Evolutionary conservation across 2,888 invertebrate species (phyloP).

Genomic region (Lagria hirta): DNA sequence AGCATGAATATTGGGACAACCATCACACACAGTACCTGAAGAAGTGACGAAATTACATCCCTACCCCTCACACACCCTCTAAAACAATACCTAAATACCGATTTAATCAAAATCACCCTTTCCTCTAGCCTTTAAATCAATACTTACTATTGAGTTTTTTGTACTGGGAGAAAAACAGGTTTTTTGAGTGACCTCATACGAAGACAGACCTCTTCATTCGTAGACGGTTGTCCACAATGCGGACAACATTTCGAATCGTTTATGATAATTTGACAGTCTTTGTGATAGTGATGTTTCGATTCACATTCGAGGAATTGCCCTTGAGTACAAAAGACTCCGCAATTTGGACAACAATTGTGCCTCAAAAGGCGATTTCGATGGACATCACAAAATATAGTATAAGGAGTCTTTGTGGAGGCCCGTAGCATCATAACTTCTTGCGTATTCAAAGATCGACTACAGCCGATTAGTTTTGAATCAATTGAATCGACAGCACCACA

Average conservation of each 20-base stretch:
- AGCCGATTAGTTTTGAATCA: conserved; percentile 75
- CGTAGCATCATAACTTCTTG: conserved; percentile 64
- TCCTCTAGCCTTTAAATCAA: not conserved
- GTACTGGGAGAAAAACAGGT: conserved; percentile 65
- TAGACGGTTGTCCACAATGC: conserved; percentile 68
- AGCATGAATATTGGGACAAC: no score
- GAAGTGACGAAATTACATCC: no score
- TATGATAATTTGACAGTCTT: conserved; percentile 63
- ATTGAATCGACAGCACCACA: conserved; percentile 78
- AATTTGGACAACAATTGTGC: conserved; percentile 89
- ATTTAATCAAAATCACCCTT: conserved; percentile 1
- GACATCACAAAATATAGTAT: conserved; percentile 74
- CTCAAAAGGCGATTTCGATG: conserved; percentile 73
- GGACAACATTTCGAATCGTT: conserved; percentile 62
- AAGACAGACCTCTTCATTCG: conserved; percentile 61
- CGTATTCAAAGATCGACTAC: conserved; percentile 68
- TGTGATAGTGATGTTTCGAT: conserved; percentile 78
- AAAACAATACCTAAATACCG: no score
- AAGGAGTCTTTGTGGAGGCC: conserved; percentile 75
- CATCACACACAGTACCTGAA: no score
- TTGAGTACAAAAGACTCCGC: conserved; percentile 89
- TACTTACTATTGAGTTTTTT: conserved; percentile 51
- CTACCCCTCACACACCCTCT: no score
- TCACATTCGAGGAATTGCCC: conserved; percentile 83
- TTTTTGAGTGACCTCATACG: conserved; percentile 64